Conservation (phyloP, 2,888 invertebrate genomes). For the Balanococcus diminutus region DNA sequence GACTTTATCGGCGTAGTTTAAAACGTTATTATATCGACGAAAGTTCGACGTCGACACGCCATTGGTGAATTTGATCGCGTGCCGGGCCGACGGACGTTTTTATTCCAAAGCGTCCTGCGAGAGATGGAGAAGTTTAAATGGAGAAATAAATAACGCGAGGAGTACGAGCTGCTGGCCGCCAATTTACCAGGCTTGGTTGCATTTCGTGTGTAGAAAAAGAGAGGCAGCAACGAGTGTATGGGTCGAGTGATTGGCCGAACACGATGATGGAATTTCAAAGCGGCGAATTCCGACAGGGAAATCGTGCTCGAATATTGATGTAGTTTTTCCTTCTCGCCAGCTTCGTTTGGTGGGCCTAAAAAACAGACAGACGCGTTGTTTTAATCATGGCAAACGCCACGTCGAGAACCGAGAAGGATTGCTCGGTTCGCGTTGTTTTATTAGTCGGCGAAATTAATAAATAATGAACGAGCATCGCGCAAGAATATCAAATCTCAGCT, state of each 20-base stretch:
- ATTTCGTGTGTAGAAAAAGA: background rate
- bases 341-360: too few relatives aligned
- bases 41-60: background rate
- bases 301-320: too few relatives aligned
- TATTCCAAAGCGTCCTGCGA: background rate
- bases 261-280: background rate
- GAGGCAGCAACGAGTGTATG: too few relatives aligned
- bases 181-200: background rate
- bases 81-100: background rate
- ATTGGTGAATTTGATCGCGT: background rate
- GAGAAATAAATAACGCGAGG: background rate
- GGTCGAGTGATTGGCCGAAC: background rate
- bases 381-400: too few relatives aligned
- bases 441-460: too few relatives aligned
- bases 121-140: background rate
- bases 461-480: too few relatives aligned
- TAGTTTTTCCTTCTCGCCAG: too few relatives aligned
- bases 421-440: too few relatives aligned
- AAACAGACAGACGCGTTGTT: too few relatives aligned
- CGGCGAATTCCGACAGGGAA: too few relatives aligned
- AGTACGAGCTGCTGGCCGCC: background rate
- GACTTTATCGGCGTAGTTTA: constrained; percentile 1
- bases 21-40: background rate
- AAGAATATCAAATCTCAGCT: too few relatives aligned
- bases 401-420: too few relatives aligned